Evolutionary conservation across 2,888 invertebrate species (phyloP), one percentile per base, ranked within the genome.

Genomic region (Pecten maximus): DNA sequence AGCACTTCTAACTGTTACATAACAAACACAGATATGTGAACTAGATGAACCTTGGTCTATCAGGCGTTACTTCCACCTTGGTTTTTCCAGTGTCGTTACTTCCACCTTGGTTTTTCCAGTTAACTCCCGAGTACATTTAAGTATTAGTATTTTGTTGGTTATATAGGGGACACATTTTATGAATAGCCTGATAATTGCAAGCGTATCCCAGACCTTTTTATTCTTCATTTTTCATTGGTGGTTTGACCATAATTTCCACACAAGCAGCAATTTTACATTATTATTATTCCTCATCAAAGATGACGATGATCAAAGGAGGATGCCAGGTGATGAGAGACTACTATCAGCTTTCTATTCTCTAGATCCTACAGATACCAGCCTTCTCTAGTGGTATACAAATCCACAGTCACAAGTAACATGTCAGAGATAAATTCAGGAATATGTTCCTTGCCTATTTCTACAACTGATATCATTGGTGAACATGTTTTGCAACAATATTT

Each of bases 31-130:
- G 54, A 54, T 54, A 54, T 23, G n/a, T 54, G 74, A 74, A 74
- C 74, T 35, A 74, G 74, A 74, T 74, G 74, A 74, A 74, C 74
- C 74, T 74, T 74, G 74, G 74, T 74, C 74, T 28, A 23, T 74
- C 28, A 12, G 28, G 35, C 44, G 6, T 6, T 44, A 44, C 44
- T 44, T 44, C 44, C 44, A 44, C 44, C 44, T 12, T 44, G 44
- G 44, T 44, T n/a, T n/a, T n/a, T n/a, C n/a, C n/a, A n/a, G 44
- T 44, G 44, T 10, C 44, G 6, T 6, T 44, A 44, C 35, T 74
- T 74, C 74, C 74, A 74, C 28, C 74, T 28, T 6, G n/a, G 4
- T 60, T 50, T 50, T 50, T 50, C 16, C 2, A 54, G n/a, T n/a
- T 54, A 54, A 54, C n/a, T 54, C 8, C 54, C 23, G 54, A 23